Base-by-base conservation (phyloP, 2,113 vertebrate species). In the Trichechus manatus region DNA sequence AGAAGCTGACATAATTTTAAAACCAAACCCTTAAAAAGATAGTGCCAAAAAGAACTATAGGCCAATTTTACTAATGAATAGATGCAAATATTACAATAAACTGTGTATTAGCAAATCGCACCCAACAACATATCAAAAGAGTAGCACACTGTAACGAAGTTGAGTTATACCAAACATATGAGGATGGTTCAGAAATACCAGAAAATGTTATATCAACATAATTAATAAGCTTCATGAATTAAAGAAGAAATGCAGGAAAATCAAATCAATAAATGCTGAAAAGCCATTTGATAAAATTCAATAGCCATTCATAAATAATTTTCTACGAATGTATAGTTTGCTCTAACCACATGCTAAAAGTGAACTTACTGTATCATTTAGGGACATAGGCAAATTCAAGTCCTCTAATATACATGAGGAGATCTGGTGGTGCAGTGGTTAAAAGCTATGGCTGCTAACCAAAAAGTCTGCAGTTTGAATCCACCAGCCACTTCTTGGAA, bases 11-110 rank as follows among this genome's bases (percentile, higher is more conserved):
- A 53, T 75, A 53, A 50, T 89, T 94, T 64, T 23, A 64, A 89
- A 66, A 77, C 25, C 31, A 66, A 83, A 53, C 29, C 14, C 27
- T 77, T 44, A 59, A 42, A 90, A 77, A 59, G 23, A 56, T 44
- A 89, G 42, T 44, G 66, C 36, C 29, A 56, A 78, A 33, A 75
- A 53, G 68, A 20, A 68, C 13, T 29, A 68, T 33, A 15, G 10
- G 7, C 47, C 47, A 70, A n/a, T 17, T 91, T 86, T 70, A 77
- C 36, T 94, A 91, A 79, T 20, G 17, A 90, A 68, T 3, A 94
- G 61, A 79, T 50, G 50, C 36, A 91, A 85, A 70, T 61, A 61
- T 85, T 91, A 63, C 25, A 70, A 42, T 61, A 91, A 86, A 86
- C 59, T 68, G 53, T 56, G 15, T 56, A 47, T 80, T 86, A 85